Evolutionary conservation across 2,113 vertebrate species (phyloP).

Genomic region (Neotoma lepida): DNA sequence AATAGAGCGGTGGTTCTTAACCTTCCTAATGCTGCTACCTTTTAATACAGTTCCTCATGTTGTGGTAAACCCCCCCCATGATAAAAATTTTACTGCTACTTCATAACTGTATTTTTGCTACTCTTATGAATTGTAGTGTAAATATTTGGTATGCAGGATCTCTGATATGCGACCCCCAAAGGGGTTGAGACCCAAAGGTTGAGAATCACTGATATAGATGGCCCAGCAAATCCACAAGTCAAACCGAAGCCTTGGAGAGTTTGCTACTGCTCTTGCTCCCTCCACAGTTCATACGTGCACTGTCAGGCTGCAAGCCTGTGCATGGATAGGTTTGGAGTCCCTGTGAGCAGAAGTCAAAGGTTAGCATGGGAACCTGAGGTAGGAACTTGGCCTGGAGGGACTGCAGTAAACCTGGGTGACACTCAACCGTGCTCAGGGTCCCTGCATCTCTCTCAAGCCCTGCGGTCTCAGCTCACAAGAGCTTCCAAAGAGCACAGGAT

Average conservation of each 20-base stretch:
- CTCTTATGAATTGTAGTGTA: background rate
- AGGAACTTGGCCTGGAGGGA: background rate
- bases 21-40: background rate
- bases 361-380: background rate
- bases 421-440: rapidly evolving
- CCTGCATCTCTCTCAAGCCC: background rate
- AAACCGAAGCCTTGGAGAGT: background rate
- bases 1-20: background rate
- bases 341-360: background rate
- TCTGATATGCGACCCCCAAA: background rate
- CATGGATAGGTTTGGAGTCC: background rate
- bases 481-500: background rate
- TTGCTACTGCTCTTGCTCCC: rapidly evolving
- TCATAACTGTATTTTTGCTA: background rate
- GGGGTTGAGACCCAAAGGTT: background rate
- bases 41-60: background rate
- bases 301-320: background rate
- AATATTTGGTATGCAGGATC: background rate
- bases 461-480: background rate
- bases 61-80: too few relatives aligned
- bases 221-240: background rate
- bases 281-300: background rate
- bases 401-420: background rate
- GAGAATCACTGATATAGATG: background rate
- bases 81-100: background rate